Evolutionary conservation across 2,888 invertebrate species (phyloP), one percentile per base, ranked within the genome.

Genomic region (Euplexia lucipara): DNA sequence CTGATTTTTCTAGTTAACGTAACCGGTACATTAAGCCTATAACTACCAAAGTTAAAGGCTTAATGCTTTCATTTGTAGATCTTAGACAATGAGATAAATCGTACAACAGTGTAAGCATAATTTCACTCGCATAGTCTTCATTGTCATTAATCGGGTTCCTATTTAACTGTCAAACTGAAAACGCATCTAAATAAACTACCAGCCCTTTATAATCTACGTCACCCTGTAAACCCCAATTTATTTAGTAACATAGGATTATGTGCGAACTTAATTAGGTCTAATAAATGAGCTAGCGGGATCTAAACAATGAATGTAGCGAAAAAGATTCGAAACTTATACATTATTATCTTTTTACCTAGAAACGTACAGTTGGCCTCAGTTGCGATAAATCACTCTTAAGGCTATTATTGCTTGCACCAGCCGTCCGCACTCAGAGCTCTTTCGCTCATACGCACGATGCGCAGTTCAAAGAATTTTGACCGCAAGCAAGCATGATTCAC

Each of bases 141-240:
- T 14, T 32, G 41, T 39, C 14, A 41, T 34, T 26, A 48, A 4
- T 41, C n/a, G n/a, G 32, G 20, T 35, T 35, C 42, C 68, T 44
- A 22, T 42, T 16, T 30, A 42, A 18, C 30, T 42, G 45, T 52
- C 20, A 56, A 41, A 58, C 64, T 39, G 41, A 62, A 52, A 67
- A 78, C 61, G 56, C 59, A 4, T 64, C 69, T 69, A 74, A 77
- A 75, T 39, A 66, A 66, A 73, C 65, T 71, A 75, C 70, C 68
- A 64, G 59, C 70, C 69, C 79, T 83, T 78, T 70, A 67, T 75
- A 73, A 77, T 67, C 83, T 88, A 88, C 84, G 59, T 84, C 85
- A 91, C 91, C 91, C 92, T 92, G 91, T 90, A 79, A 81, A 79
- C 76, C 88, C 88, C 89, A 76, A 82, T 78, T 73, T 72, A 77